phyloP scores from a whole-genome alignment of 1,140 invertebrate genomes.

The Pinna nobilis region DNA sequence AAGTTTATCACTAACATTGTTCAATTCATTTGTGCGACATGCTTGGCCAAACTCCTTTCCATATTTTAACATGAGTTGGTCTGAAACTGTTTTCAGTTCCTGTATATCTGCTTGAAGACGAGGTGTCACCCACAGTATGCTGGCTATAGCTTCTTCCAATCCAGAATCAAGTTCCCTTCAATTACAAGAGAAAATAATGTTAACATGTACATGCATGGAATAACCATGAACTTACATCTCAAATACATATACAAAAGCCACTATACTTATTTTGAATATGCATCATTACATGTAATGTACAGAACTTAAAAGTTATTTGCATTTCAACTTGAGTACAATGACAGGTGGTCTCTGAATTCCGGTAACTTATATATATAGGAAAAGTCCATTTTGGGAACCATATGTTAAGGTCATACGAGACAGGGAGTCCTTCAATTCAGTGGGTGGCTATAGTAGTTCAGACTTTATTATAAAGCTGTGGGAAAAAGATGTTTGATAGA shows the following conservation, averaged over 20 bases:
- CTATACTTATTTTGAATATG: background rate
- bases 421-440: no score
- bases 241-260: background rate
- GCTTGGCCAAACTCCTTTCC: constrained; percentile 89
- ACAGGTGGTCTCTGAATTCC: no score
- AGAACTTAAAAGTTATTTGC: no score
- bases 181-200: constrained; percentile 34
- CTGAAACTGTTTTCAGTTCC: constrained; percentile 94
- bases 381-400: no score
- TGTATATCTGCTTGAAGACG: constrained; percentile 77
- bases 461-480: no score
- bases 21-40: constrained; percentile 70
- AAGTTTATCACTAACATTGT: constrained; percentile 94
- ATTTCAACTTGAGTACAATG: no score
- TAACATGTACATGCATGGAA: background rate
- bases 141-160: constrained; percentile 95
- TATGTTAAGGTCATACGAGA: no score
- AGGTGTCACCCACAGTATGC: constrained; percentile 96
- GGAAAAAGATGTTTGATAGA: no score
- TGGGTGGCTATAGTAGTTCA: no score
- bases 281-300: no score
- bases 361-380: no score
- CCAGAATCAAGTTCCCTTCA: constrained; percentile 92
- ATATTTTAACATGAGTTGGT: constrained; percentile 94
- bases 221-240: background rate